Conservation (phyloP, 2,888 invertebrate species). For the Onchidella celtica region DNA sequence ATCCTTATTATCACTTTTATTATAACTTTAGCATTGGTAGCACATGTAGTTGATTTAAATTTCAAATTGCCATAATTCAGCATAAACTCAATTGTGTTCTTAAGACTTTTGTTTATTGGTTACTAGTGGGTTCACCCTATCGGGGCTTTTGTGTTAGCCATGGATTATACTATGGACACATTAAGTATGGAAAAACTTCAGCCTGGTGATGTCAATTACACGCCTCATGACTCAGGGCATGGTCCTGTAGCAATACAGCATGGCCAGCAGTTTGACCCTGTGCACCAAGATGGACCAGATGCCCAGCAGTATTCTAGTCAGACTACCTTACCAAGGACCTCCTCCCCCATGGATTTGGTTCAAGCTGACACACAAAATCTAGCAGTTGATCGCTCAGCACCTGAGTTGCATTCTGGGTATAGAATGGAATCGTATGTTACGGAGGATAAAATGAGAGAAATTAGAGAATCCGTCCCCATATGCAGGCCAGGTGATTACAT, state of each 20-base stretch:
- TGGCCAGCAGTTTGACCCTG: neutral
- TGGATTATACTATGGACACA: slow-evolving; percentile 38
- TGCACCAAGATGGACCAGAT: neutral
- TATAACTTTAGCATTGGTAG: no score
- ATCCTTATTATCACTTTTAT: no score
- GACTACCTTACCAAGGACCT: neutral
- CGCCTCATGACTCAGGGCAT: neutral
- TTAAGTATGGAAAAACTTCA: slow-evolving; percentile 15
- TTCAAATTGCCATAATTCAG: no score
- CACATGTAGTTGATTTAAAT: no score
- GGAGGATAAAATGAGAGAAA: neutral
- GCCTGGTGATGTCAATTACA: neutral
- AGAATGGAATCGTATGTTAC: neutral
- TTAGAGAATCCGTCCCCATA: neutral
- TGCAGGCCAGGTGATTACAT: neutral
- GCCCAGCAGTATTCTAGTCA: neutral
- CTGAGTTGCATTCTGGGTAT: neutral
- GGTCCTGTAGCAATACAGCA: neutral
- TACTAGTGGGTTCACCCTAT: no score
- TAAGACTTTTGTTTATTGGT: no score
- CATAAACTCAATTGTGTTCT: no score
- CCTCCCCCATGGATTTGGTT: neutral
- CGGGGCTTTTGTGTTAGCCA: no score
- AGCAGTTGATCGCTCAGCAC: neutral
- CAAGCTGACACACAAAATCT: neutral